phyloP scores from a whole-genome alignment of 2,888 invertebrate species.

The Amphimallon solstitiale region DNA sequence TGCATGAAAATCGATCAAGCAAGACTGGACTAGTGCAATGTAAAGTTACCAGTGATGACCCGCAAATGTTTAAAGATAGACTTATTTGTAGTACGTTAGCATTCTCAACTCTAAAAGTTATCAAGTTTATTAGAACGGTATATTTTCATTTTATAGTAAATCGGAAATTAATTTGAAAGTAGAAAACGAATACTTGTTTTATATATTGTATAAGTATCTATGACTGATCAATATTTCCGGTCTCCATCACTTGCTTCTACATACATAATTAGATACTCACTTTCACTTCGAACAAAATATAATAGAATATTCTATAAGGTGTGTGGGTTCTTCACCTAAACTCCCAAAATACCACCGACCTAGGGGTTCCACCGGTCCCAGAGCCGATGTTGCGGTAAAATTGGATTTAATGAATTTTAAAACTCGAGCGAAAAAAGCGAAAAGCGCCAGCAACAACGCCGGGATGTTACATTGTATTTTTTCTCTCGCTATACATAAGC shows the following conservation, averaged over 20 bases:
- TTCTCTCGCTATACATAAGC: not conserved
- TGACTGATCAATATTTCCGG: not conserved
- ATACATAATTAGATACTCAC: conserved; percentile 11
- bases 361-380: not conserved
- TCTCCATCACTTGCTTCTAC: not conserved
- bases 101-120: no score
- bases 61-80: no score
- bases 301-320: conserved; percentile 28
- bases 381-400: conserved; percentile 28
- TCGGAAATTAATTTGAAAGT: no score
- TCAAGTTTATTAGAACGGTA: no score
- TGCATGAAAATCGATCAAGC: no score
- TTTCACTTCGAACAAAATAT: conserved; percentile 1
- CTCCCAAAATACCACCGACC: not conserved
- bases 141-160: no score
- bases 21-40: no score
- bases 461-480: not conserved
- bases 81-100: no score
- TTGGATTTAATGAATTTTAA: conserved; percentile 34
- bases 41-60: no score
- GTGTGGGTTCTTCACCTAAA: not conserved
- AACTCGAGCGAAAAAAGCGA: conserved; percentile 8
- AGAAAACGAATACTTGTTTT: no score
- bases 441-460: not conserved
- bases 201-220: no score